phyloP scores from a whole-genome alignment of 2,888 invertebrate species.

The Operophtera brumata region DNA sequence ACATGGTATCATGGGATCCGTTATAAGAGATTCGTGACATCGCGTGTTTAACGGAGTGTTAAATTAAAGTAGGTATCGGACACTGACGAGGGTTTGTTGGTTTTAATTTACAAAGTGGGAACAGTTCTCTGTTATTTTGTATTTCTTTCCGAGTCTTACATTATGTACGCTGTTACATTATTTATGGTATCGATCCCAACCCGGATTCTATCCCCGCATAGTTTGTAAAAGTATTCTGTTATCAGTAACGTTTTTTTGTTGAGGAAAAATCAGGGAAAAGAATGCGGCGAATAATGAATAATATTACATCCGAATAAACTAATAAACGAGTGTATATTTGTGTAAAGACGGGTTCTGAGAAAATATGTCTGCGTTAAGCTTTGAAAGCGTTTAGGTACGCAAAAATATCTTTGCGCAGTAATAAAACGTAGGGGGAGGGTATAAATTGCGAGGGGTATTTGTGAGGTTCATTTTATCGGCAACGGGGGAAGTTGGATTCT shows the following conservation, averaged over 20 bases:
- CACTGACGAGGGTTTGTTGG: slow-evolving; percentile 58
- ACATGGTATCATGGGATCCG: slow-evolving; percentile 32
- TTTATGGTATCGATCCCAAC: slow-evolving; percentile 46
- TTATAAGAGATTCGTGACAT: slow-evolving; percentile 43
- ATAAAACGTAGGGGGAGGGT: slow-evolving; percentile 23
- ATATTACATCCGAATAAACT: slow-evolving; percentile 27
- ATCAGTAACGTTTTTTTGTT: slow-evolving; percentile 33
- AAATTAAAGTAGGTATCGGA: slow-evolving; percentile 61
- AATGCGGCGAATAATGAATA: slow-evolving; percentile 35
- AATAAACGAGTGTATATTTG: slow-evolving; percentile 19
- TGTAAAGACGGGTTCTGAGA: slow-evolving; percentile 20
- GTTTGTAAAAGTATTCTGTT: slow-evolving; percentile 39
- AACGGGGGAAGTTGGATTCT: slow-evolving; percentile 8
- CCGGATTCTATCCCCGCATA: slow-evolving; percentile 26
- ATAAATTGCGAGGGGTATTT: slow-evolving; percentile 13
- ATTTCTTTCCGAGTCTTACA: slow-evolving; percentile 35
- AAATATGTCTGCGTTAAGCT: slow-evolving; percentile 31
- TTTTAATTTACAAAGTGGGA: slow-evolving; percentile 41
- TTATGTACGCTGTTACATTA: slow-evolving; percentile 57
- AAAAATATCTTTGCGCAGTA: slow-evolving; percentile 32
- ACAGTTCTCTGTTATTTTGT: slow-evolving; percentile 23
- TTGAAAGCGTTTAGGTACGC: slow-evolving; percentile 29
- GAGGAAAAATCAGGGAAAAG: slow-evolving; percentile 27
- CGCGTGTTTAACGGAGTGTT: slow-evolving; percentile 53
- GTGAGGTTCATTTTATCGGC: slow-evolving; percentile 26